Percentiles rank a stretch among this genome's conserved stretches.
These are phyloP conservation scores for Tokudaia tokunoshimensis DNA, from an alignment of 2,797 vertebrate genomes.

Conservation along the genomic window DNA sequence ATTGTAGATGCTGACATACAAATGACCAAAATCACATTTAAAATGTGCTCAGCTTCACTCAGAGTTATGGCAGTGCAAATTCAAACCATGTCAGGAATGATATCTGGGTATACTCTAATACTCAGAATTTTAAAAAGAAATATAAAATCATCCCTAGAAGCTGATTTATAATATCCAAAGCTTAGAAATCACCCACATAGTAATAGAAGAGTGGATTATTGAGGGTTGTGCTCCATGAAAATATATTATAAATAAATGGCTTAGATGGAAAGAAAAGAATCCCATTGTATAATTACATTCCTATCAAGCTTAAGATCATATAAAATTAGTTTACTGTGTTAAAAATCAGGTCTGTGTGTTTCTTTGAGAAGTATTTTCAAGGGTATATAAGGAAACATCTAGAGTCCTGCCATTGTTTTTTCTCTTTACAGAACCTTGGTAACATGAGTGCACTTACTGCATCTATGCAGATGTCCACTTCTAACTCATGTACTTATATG, in stretches of 20 bases:
- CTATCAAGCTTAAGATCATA: conserved; percentile 23
- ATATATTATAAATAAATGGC: not conserved
- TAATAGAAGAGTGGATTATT: not conserved
- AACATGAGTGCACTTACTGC: not conserved
- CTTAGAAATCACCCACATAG: not conserved
- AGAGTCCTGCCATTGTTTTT: not conserved
- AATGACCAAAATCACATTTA: not conserved
- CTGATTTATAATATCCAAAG: not conserved
- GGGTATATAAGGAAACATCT: not conserved
- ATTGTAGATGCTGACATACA: not conserved
- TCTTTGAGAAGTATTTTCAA: not conserved
- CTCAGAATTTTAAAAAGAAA: not conserved
- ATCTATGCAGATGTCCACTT: not conserved
- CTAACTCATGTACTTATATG: not conserved
- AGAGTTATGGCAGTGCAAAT: not conserved
- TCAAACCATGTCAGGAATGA: not conserved
- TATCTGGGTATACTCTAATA: not conserved
- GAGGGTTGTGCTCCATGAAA: not conserved
- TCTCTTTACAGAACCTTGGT: not conserved
- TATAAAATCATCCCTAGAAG: not conserved
- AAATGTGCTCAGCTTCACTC: conserved; percentile 16
- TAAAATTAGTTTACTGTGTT: not conserved
- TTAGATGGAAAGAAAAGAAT: not conserved
- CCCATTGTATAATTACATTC: not conserved
- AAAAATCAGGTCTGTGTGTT: not conserved